Conservation (phyloP, 2,888 invertebrate species). For the Anagyrus pseudococci region DNA sequence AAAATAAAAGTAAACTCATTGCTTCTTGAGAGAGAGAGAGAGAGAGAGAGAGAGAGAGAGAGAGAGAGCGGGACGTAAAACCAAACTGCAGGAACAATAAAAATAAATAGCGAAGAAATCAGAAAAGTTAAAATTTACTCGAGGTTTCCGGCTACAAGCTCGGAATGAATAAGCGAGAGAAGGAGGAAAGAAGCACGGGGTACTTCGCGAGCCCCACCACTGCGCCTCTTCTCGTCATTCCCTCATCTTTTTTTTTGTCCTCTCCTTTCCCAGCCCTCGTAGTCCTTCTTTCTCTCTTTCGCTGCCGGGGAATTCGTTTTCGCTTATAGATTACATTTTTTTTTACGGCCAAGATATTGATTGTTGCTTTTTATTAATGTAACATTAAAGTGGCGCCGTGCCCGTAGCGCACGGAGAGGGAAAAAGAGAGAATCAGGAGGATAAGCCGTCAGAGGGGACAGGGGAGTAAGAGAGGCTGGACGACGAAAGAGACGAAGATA, state of each 20-base stretch:
- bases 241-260: constrained; percentile 19
- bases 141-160: no score
- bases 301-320: constrained; percentile 46
- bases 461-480: neutral
- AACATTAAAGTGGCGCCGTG: constrained; percentile 58
- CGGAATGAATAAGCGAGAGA: neutral
- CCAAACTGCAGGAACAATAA: no score
- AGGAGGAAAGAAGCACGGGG: neutral
- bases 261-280: constrained; percentile 44
- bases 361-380: constrained; percentile 63
- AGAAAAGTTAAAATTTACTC: no score
- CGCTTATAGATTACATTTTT: constrained; percentile 60
- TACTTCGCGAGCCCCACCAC: no score
- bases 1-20: no score
- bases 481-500: constrained; percentile 32
- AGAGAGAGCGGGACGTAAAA: no score
- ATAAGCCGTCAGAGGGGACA: neutral
- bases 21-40: no score
- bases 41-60: no score
- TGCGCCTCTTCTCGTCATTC: no score
- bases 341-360: constrained; percentile 61
- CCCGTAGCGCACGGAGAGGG: constrained; percentile 7
- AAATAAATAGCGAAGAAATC: no score
- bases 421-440: constrained; percentile 30
- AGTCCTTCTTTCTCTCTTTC: constrained; percentile 43